These are phyloP conservation scores for Nyctereutes procyonoides DNA, from an alignment of 2,113 vertebrate genomes.

Conservation along the genomic window DNA sequence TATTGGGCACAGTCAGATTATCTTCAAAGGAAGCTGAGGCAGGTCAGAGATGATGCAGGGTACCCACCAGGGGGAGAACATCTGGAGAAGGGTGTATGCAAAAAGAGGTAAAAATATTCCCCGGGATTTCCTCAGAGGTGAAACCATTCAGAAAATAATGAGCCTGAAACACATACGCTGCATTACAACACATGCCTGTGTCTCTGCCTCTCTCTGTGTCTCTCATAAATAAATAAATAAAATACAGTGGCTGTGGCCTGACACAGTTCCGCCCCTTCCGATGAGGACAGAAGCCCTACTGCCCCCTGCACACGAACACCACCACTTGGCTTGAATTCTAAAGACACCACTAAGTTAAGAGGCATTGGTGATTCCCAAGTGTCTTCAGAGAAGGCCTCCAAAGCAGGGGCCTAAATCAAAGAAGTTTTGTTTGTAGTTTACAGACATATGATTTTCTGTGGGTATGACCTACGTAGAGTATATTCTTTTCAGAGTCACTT, in stretches of 20 bases:
- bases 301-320: neutral
- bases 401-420: neutral
- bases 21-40: neutral
- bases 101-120: neutral
- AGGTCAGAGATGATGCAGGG: neutral
- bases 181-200: neutral
- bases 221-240: too few relatives aligned
- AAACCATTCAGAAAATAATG: neutral
- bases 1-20: neutral
- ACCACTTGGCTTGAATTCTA: neutral
- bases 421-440: neutral
- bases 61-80: neutral
- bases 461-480: neutral
- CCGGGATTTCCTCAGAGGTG: neutral
- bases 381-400: neutral
- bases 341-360: neutral
- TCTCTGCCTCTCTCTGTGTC: too few relatives aligned
- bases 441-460: neutral
- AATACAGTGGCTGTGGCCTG: neutral
- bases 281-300: neutral
- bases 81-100: neutral
- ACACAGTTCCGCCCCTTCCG: neutral
- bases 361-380: neutral
- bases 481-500: neutral
- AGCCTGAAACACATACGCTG: neutral